Base-by-base conservation (phyloP, 2,888 invertebrate genomes). In the Xanthorhoe designata region DNA sequence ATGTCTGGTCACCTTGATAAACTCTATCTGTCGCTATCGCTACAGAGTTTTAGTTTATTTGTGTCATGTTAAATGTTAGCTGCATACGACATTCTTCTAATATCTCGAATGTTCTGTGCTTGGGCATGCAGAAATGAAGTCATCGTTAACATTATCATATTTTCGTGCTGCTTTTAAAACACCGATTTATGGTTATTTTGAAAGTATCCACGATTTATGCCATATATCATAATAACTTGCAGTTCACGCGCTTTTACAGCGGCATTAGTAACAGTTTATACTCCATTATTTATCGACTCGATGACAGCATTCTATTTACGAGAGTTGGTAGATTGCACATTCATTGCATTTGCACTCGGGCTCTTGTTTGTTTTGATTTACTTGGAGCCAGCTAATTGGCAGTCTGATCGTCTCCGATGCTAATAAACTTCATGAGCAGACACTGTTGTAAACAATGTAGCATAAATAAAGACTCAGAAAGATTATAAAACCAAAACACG, bases 111-210 rank as follows among this genome's bases (percentile, higher is more conserved):
- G 87, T 86, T 87, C 81, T 88, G 87, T 91, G 92, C 92, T 92
- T 93, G 88, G 92, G 92, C 93, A 92, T 93, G 93, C 93, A 93
- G 93, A 91, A 92, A 93, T 92, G 92, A 86, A 85, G 84, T 83
- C 80, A 83, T 86, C 80, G 77, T 86, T 82, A 78, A 82, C 77
- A 77, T 83, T 80, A 79, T 79, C 78, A 81, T 84, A 76, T 75
- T 78, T 64, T 81, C 81, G 81, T 87, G 86, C 84, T 75, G 78
- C 83, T 87, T 85, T 73, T 77, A 83, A 83, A 78, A 70, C 64
- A 1, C 35, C 0, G 42, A 42, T 9, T 55, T 9, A n/a, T 64
- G 32, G 19, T 54, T 51, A 38, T 70, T 81, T 84, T 83, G 76
- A 79, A 83, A 86, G 84, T 83, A 78, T 82, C 83, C 86, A 84